Conservation (phyloP, 2,888 invertebrate genomes). For the Rhagium mordax region DNA sequence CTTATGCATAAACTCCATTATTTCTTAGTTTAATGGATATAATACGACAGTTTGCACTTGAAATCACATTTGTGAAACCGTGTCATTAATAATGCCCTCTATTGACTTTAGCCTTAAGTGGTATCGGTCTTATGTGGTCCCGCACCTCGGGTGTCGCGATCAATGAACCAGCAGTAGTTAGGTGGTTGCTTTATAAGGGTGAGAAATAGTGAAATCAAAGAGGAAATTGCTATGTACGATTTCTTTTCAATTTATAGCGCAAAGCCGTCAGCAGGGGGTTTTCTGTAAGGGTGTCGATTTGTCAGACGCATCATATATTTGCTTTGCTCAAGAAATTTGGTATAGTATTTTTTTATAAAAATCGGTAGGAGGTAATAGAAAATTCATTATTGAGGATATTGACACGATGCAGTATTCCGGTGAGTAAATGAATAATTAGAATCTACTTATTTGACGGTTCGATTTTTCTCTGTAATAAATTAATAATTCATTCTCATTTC, state of each 20-base stretch:
- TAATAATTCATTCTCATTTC: too few relatives aligned
- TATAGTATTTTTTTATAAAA: too few relatives aligned
- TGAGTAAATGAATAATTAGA: too few relatives aligned
- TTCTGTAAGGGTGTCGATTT: neutral
- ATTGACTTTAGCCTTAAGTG: slow-evolving; percentile 56
- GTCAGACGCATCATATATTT: neutral
- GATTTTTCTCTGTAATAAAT: too few relatives aligned
- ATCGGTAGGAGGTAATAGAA: too few relatives aligned
- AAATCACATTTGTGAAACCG: slow-evolving; percentile 50
- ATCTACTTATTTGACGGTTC: too few relatives aligned
- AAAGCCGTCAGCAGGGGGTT: neutral
- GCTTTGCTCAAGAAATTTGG: neutral
- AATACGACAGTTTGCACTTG: slow-evolving; percentile 2
- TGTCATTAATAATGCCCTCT: slow-evolving; percentile 62
- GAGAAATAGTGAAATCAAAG: neutral
- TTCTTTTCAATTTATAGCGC: slow-evolving; percentile 10
- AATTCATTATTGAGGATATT: too few relatives aligned
- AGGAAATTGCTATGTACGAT: neutral
- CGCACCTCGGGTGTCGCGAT: slow-evolving; percentile 32
- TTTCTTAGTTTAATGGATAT: slow-evolving; percentile 9
- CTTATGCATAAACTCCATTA: neutral
- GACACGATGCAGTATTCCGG: too few relatives aligned
- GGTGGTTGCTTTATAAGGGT: slow-evolving; percentile 24
- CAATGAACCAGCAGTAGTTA: slow-evolving; percentile 36
- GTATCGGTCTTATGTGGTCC: slow-evolving; percentile 25